Base-by-base conservation (phyloP, 2,797 vertebrate species). In the Clangula hyemalis region DNA sequence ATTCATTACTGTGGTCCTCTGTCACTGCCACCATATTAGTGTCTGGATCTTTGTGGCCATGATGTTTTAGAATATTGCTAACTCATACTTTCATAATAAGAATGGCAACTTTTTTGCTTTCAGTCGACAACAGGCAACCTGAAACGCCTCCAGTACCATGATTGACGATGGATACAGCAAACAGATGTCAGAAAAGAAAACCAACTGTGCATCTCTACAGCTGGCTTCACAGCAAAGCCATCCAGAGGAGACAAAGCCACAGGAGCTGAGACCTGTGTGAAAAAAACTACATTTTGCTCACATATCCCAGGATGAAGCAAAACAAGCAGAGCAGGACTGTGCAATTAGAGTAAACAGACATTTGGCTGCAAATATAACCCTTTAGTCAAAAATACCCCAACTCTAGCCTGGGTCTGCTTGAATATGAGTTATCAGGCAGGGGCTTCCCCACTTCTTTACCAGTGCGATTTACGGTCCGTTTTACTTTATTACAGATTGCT, bases 131-230 rank as follows among this genome's bases (percentile, higher is more conserved):
- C 47, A 80, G 72, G n/a, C 65, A 92, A 92, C 81, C 72, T 80
- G 93, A 93, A 94, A 83, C 22, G 75, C 91, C 78, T 87, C 86
- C 90, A 85, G 78, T 62, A 92, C 84, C 69, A 56, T 87, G 96
- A 95, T 6, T 96, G 95, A 96, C 18, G 15, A 93, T 0, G 22
- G 88, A 74, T 85, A 90, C 75, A 85, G 93, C 80, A 96, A 95
- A 92, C 94, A 96, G 93, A 95, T 94, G 95, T 96, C 95, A 92
- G 88, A 83, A 92, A 92, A 82, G 88, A 93, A 97, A 96, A 96
- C 81, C 93, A 90, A 94, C 95, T 81, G 90, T 53, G 94, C 92
- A 95, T 93, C 85, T 96, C 91, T 76, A 94, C 95, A 96, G 95
- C 87, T 95, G 95, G 88, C 80, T 96, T 95, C 95, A 87, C 95